Evolutionary conservation across 2,888 invertebrate genomes (phyloP), one percentile per base, ranked within the genome.

Genomic region (Zaprionus lineosus): DNA sequence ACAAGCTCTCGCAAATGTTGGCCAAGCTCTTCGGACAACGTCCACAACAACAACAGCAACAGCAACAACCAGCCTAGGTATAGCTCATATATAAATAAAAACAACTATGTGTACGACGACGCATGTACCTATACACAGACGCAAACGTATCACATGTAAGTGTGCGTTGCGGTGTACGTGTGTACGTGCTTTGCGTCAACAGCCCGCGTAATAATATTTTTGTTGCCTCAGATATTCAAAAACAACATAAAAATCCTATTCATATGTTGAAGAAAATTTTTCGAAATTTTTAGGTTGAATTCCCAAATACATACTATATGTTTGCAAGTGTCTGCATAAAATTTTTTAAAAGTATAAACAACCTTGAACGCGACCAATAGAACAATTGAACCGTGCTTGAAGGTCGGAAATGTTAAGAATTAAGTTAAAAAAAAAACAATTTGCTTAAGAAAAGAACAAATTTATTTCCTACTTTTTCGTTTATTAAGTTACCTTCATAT

Each of bases 101-200:
- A 48, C 60, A 68, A 55, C 53, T 65, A 44, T 46, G 64, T 24
- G 36, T n/a, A 36, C 16, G 1, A 3, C 33, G 24, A 33, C 24
- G 40, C 14, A 36, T 9, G 34, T 21, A 19, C 24, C 19, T 31
- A 34, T 28, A 59, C 36, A 40, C 14, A 41, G 15, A 16, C 2
- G 16, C 28, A 18, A n/a, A 28, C n/a, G 18, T 50, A 11, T 34
- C 18, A 48, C 34, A 29, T 36, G n/a, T 18, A 26, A 11, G 12
- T 39, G n/a, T 44, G 7, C 21, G 5, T 33, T n/a, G n/a, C 15
- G 16, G n/a, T 31, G 19, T 66, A 44, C 68, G 24, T 66, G 65
- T 74, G 74, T 72, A 77, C 73, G 78, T 78, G 78, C 67, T 71
- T 65, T 77, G 77, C 81, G 77, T 78, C 81, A 78, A 73, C 58